These are phyloP conservation scores for Aleiodes leptofemur DNA, from an alignment of 2,888 invertebrate genomes.

Conservation along the genomic window DNA sequence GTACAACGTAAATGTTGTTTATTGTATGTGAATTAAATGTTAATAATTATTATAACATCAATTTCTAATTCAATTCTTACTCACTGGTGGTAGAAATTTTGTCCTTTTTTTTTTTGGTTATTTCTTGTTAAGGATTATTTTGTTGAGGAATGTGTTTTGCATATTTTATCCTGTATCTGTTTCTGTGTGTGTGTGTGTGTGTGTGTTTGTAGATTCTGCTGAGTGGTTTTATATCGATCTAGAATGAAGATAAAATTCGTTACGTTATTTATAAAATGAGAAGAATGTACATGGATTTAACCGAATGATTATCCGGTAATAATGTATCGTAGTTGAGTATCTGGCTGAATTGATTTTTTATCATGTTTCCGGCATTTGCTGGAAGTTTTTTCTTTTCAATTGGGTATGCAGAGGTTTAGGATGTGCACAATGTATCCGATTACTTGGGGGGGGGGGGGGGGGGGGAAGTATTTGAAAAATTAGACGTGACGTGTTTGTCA, in stretches of 20 bases:
- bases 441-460: slow-evolving; percentile 33
- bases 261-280: slow-evolving; percentile 24
- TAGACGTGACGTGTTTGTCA: neutral
- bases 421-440: slow-evolving; percentile 40
- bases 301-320: slow-evolving; percentile 46
- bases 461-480: neutral
- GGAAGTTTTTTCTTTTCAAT: slow-evolving; percentile 6
- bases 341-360: slow-evolving; percentile 34
- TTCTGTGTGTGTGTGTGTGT: no score
- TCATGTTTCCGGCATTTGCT: slow-evolving; percentile 52
- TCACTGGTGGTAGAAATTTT: slow-evolving; percentile 1
- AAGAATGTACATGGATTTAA: slow-evolving; percentile 19
- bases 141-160: slow-evolving; percentile 15
- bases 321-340: slow-evolving; percentile 55
- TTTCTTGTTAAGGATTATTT: slow-evolving; percentile 16
- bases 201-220: slow-evolving; percentile 25
- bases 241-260: slow-evolving; percentile 39
- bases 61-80: slow-evolving; percentile 32
- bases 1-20: slow-evolving; percentile 62
- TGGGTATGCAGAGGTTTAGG: neutral
- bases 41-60: slow-evolving; percentile 66
- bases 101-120: slow-evolving; percentile 7
- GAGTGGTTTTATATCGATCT: slow-evolving; percentile 44
- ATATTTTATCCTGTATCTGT: slow-evolving; percentile 17
- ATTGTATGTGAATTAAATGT: slow-evolving; percentile 64